Conservation (phyloP, 2,888 invertebrate genomes). For the Seira musarum region DNA sequence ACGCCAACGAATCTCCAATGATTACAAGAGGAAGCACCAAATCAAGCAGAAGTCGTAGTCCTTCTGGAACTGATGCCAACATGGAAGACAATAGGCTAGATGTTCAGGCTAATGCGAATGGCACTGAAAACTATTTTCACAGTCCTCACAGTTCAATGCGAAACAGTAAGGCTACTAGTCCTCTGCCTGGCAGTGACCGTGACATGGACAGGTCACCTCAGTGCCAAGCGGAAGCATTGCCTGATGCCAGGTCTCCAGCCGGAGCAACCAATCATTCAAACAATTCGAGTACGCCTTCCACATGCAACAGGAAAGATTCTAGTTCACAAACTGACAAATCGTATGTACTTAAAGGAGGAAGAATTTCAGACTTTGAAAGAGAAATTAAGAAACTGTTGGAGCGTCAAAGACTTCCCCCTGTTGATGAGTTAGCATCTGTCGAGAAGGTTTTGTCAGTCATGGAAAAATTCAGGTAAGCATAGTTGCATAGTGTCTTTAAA, state of each 20-base stretch:
- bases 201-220: slow-evolving; percentile 51
- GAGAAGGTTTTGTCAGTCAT: slow-evolving; percentile 69
- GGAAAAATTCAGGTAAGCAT: slow-evolving; percentile 67
- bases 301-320: slow-evolving; percentile 67
- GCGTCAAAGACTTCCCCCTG: slow-evolving; percentile 77
- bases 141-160: slow-evolving; percentile 49
- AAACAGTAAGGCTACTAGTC: slow-evolving; percentile 54
- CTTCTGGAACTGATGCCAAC: slow-evolving; percentile 45
- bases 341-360: slow-evolving; percentile 67
- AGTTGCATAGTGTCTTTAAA: background rate
- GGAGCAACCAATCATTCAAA: slow-evolving; percentile 39
- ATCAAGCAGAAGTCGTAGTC: slow-evolving; percentile 56
- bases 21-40: slow-evolving; percentile 50
- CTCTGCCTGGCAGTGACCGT: slow-evolving; percentile 49
- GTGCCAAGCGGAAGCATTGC: slow-evolving; percentile 13
- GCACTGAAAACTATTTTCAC: slow-evolving; percentile 29
- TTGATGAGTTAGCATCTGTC: slow-evolving; percentile 69
- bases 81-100: slow-evolving; percentile 41
- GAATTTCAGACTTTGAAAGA: slow-evolving; percentile 79
- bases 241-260: slow-evolving; percentile 42
- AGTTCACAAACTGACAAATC: slow-evolving; percentile 69
- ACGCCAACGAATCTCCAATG: slow-evolving; percentile 33
- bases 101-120: slow-evolving; percentile 46
- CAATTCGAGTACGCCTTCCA: slow-evolving; percentile 67
- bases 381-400: slow-evolving; percentile 86